Evolutionary conservation across 2,113 vertebrate species (phyloP).

Genomic region (Ailuropoda melanoleuca): DNA sequence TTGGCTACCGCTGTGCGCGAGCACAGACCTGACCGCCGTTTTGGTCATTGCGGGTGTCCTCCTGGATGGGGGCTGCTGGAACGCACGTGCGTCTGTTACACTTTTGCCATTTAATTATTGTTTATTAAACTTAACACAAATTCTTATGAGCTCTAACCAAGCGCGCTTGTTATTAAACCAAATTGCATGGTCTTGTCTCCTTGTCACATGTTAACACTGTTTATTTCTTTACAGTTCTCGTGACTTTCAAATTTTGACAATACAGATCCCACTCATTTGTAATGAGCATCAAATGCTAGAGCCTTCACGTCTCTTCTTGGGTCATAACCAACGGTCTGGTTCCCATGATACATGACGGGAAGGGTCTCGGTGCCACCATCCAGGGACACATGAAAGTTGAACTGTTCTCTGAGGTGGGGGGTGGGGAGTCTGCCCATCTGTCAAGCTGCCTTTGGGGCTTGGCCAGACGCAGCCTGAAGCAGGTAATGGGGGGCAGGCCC

Average conservation of each 20-base stretch:
- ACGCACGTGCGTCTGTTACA: fast-evolving
- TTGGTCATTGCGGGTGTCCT: not conserved
- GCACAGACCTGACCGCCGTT: not conserved
- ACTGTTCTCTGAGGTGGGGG: not conserved
- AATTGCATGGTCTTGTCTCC: not conserved
- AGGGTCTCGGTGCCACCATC: not conserved
- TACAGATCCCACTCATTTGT: not conserved
- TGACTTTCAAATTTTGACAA: not conserved
- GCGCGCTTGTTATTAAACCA: not conserved
- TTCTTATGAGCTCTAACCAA: not conserved
- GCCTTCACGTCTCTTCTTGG: not conserved
- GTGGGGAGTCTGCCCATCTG: fast-evolving
- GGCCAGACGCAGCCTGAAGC: not conserved
- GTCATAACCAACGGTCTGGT: not conserved
- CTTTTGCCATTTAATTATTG: not conserved
- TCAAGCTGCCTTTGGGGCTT: not conserved
- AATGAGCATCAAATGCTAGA: not conserved
- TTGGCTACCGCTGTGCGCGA: fast-evolving
- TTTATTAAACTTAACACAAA: not conserved
- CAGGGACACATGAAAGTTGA: not conserved
- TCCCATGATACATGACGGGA: not conserved
- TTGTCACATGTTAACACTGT: not conserved
- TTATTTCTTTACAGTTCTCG: not conserved
- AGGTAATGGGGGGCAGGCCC: not conserved
- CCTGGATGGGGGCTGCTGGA: not conserved